phyloP scores from a whole-genome alignment of 1,140 invertebrate genomes.

The Achatina immaculata region DNA sequence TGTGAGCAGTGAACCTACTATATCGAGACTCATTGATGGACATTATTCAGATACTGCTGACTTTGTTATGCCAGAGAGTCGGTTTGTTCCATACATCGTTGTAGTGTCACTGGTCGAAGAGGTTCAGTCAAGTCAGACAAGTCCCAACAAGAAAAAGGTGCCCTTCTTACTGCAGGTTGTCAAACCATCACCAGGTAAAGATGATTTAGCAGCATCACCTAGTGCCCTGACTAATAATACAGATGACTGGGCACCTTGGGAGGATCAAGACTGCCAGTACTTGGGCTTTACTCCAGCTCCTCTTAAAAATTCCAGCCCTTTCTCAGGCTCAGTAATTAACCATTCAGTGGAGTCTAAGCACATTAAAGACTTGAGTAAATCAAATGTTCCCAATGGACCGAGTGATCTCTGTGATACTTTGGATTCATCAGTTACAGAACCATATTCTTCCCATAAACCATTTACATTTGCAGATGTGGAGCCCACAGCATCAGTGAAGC shows the following conservation, averaged over 20 bases:
- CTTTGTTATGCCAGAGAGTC: conserved; percentile 29
- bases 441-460: conserved; percentile 18
- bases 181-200: conserved; percentile 29
- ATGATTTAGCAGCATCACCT: conserved; percentile 1
- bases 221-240: conserved; percentile 19
- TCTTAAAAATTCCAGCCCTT: conserved; percentile 25
- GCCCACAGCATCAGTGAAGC: conserved; percentile 17
- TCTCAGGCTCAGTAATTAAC: not conserved
- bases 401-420: conserved; percentile 41
- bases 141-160: conserved; percentile 13
- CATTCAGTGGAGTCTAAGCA: not conserved
- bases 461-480: conserved; percentile 27
- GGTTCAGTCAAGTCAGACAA: conserved; percentile 64
- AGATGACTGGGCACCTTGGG: conserved; percentile 42
- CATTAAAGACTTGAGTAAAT: conserved; percentile 26
- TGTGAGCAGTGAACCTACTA: conserved; percentile 65
- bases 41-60: conserved; percentile 7
- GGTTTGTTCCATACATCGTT: conserved; percentile 34
- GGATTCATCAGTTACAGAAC: conserved; percentile 29
- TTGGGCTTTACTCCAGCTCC: conserved; percentile 59
- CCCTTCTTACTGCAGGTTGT: not conserved
- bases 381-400: conserved; percentile 43
- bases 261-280: conserved; percentile 64
- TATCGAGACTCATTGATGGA: conserved; percentile 41
- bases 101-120: conserved; percentile 40